These are phyloP conservation scores for Potamarius usumacintae DNA, from an alignment of 2,113 vertebrate species.

Conservation along the genomic window DNA sequence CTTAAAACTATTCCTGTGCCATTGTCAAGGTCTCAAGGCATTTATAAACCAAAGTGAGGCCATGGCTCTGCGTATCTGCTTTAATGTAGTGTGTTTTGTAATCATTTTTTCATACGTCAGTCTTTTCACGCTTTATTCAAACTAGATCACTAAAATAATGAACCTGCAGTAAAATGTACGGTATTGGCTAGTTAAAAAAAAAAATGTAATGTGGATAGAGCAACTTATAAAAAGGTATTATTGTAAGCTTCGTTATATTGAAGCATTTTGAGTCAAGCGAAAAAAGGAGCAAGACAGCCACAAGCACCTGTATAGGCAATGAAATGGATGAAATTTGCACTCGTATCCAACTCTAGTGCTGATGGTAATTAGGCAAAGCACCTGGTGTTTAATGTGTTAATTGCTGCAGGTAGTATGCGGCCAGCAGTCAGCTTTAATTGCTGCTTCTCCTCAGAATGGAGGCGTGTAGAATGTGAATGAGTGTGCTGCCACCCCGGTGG, in stretches of 20 bases:
- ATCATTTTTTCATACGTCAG: background rate
- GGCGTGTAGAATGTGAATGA: conserved; percentile 48
- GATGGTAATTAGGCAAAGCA: conserved; percentile 63
- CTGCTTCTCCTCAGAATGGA: conserved; percentile 55
- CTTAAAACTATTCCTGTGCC: too few relatives aligned
- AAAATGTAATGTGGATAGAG: background rate
- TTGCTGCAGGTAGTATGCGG: conserved; percentile 60
- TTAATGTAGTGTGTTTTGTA: background rate
- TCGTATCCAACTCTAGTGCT: background rate
- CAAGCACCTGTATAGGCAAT: too few relatives aligned
- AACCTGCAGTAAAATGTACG: background rate
- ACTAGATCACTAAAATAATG: background rate
- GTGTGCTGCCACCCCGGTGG: conserved; percentile 47
- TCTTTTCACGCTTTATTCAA: background rate
- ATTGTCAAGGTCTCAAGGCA: too few relatives aligned
- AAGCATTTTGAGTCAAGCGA: background rate
- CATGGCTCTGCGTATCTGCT: too few relatives aligned
- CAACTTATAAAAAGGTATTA: background rate
- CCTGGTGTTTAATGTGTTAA: conserved; percentile 66
- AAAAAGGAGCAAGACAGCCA: background rate
- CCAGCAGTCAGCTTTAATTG: conserved; percentile 62
- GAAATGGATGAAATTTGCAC: conserved; percentile 1
- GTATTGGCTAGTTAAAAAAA: background rate
- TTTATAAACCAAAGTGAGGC: too few relatives aligned
- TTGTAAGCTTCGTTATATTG: background rate